These are phyloP conservation scores for Dyspetes luteomarginatus DNA, from an alignment of 2,888 invertebrate species.

Conservation along the genomic window DNA sequence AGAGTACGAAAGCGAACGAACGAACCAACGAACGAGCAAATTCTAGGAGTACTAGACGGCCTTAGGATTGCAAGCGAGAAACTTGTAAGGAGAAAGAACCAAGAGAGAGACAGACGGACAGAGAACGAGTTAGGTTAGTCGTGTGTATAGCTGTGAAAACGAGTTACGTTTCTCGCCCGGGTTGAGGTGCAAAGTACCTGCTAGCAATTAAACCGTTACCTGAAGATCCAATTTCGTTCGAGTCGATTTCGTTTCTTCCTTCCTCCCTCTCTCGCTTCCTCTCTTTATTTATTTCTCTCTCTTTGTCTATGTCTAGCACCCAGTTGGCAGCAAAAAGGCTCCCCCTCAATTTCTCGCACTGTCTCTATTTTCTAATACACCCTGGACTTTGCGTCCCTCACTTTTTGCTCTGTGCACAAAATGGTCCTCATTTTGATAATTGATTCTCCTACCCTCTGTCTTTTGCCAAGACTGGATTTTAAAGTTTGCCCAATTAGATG, in stretches of 20 bases:
- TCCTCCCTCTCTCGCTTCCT: not conserved
- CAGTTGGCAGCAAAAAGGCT: no score
- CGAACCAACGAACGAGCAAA: constrained; percentile 46
- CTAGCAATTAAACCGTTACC: constrained; percentile 73
- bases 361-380: no score
- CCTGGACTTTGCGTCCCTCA: no score
- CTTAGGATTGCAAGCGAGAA: not conserved
- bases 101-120: not conserved
- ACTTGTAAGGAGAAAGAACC: not conserved
- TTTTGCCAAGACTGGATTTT: no score
- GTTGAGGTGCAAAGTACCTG: constrained; percentile 65
- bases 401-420: no score
- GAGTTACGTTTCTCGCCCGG: constrained; percentile 61
- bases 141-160: constrained; percentile 60
- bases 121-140: constrained; percentile 37
- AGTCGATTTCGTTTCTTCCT: constrained; percentile 33
- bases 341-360: no score
- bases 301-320: no score
- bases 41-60: not conserved
- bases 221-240: constrained; percentile 71
- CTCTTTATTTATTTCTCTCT: constrained; percentile 8
- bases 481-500: no score
- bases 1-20: constrained; percentile 46
- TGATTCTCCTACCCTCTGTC: no score
- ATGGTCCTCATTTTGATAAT: no score